These are phyloP conservation scores for Dipodomys merriami DNA, from an alignment of 2,113 vertebrate genomes.

Conservation along the genomic window DNA sequence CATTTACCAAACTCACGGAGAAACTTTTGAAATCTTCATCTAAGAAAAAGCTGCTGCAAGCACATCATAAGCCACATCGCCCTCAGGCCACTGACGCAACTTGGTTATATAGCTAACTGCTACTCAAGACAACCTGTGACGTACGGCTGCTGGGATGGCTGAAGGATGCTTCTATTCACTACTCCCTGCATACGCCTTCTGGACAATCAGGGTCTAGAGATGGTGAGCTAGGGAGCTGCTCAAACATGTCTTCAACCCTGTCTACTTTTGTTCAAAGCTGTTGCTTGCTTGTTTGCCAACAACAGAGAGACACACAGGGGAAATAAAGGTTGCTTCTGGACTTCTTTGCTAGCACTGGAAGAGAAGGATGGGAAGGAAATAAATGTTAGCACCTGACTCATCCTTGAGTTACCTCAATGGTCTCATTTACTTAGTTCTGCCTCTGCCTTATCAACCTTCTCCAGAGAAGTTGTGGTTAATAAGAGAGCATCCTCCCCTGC, in stretches of 20 bases:
- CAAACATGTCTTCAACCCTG: not conserved
- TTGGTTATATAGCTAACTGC: slow-evolving; percentile 4
- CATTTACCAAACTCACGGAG: not conserved
- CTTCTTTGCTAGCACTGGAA: not conserved
- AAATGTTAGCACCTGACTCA: not conserved
- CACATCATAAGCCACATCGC: not conserved
- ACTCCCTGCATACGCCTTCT: not conserved
- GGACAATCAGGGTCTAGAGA: not conserved
- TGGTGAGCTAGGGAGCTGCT: not conserved
- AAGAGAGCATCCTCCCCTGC: not conserved
- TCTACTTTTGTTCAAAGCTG: not conserved
- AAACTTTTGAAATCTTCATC: not conserved
- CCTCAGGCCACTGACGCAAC: not conserved
- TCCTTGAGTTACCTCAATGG: not conserved
- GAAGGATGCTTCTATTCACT: not conserved
- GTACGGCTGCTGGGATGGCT: not conserved
- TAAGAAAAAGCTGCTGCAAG: not conserved
- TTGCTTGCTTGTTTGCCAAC: not conserved
- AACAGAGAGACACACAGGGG: not conserved
- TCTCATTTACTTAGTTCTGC: not conserved
- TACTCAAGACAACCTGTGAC: slow-evolving; percentile 9
- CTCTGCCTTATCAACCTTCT: not conserved
- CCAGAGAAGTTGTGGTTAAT: not conserved
- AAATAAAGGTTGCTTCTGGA: not conserved
- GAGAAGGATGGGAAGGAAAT: not conserved